Percentiles rank a stretch among this genome's conserved stretches.
Conservation (phyloP, 2,113 vertebrate genomes). For the Reinhardtius hippoglossoides region DNA sequence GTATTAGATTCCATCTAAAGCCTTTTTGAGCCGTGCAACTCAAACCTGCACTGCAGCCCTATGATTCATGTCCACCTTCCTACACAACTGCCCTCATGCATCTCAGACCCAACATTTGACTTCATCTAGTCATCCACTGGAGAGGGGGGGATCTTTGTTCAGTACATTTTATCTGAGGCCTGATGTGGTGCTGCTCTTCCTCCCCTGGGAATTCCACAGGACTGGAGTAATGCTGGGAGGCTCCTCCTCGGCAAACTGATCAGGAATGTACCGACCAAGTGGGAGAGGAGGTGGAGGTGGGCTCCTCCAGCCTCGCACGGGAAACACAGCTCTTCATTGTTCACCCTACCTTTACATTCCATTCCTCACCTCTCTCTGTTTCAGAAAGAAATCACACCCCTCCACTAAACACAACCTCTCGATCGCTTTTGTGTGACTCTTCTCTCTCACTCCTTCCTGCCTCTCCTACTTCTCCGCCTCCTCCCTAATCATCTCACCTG, state of each 20-base stretch:
- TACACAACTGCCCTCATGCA: slow-evolving; percentile 43
- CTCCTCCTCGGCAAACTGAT: slow-evolving; percentile 79
- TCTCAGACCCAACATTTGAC: slow-evolving; percentile 52
- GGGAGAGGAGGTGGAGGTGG: slow-evolving; percentile 59
- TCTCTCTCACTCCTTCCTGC: slow-evolving; percentile 59
- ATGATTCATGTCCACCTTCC: slow-evolving; percentile 67
- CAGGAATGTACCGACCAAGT: slow-evolving; percentile 77
- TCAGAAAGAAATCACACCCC: slow-evolving; percentile 56
- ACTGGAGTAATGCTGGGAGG: slow-evolving; percentile 80
- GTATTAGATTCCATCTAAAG: slow-evolving; percentile 52
- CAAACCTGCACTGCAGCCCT: slow-evolving; percentile 32
- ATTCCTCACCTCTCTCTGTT: slow-evolving; percentile 72
- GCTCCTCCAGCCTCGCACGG: slow-evolving; percentile 46
- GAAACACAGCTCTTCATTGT: slow-evolving; percentile 83
- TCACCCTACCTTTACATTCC: slow-evolving; percentile 82
- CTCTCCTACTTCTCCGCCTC: slow-evolving; percentile 18
- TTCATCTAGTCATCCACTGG: slow-evolving; percentile 28
- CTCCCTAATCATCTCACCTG: slow-evolving; percentile 56
- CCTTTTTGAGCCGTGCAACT: slow-evolving; percentile 52
- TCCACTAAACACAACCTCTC: slow-evolving; percentile 64
- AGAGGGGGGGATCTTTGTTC: slow-evolving; percentile 42
- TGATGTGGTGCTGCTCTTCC: slow-evolving; percentile 66
- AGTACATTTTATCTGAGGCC: slow-evolving; percentile 60
- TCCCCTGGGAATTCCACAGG: slow-evolving; percentile 81
- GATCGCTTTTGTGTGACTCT: slow-evolving; percentile 34